Base-by-base conservation (phyloP, 2,797 vertebrate genomes). In the Sphenopsis melanotis region DNA sequence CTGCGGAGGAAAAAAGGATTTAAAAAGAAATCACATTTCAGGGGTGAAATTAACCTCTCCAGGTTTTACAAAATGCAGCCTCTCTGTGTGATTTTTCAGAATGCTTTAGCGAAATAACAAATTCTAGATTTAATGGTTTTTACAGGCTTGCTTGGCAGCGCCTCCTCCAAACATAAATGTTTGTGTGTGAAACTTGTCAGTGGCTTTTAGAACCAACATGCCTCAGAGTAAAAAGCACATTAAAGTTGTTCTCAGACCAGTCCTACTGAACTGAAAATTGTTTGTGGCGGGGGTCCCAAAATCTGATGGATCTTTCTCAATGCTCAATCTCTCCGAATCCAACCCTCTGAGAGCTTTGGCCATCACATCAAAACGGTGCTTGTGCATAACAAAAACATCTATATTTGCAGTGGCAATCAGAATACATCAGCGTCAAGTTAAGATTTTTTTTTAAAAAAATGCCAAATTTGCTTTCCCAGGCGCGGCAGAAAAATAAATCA, bases 21-120 rank as follows among this genome's bases (percentile, higher is more conserved):
- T 96, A 75, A 78, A 94, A 88, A 94, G 88, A 96, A 96, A 96
- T 96, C 93, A 47, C 82, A 96, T 97, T 97, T 94, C 95, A 92
- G 59, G 81, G 79, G 79, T 93, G 88, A 95, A 97, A 95, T 97
- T 89, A 97, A 94, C 16, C 17, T 87, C 60, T 92, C 85, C 52
- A 46, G 66, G 49, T 92, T 92, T 96, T 93, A 83, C 29, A 56
- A 37, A 79, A 63, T 36, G 91, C 55, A 87, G n/a, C 87, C 41
- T 18, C 39, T 44, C 7, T 22, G n/a, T 53, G 84, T 89, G 80
- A 81, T 71, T 95, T 93, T 92, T 96, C 83, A 87, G 82, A 72
- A 77, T 12, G 11, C 29, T 61, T 75, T 72, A 93, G 75, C 4
- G 11, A 94, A 90, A 93, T 87, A 64, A 74, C n/a, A 55, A 86